phyloP scores from a whole-genome alignment of 2,113 vertebrate genomes.

The Tautogolabrus adspersus region DNA sequence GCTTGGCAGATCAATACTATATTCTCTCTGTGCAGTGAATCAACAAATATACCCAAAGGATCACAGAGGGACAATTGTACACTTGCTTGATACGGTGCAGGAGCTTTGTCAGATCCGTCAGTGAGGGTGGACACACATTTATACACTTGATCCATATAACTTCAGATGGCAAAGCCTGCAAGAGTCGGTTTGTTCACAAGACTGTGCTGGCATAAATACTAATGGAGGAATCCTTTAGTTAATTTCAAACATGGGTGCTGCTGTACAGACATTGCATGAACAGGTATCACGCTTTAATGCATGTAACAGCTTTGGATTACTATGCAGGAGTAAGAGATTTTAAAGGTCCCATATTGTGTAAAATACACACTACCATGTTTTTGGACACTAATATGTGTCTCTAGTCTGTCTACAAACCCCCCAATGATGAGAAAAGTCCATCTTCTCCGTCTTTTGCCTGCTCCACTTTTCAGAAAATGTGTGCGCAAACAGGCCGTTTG shows the following conservation, averaged over 20 bases:
- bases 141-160: neutral
- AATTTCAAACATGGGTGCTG: slow-evolving; percentile 13
- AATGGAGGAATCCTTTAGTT: slow-evolving; percentile 2
- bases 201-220: slow-evolving; percentile 15
- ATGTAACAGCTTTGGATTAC: slow-evolving; percentile 48
- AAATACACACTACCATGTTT: too few species aligned
- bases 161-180: slow-evolving; percentile 14
- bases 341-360: too few species aligned
- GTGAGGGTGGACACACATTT: slow-evolving; percentile 39
- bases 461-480: too few species aligned
- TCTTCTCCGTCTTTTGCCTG: too few species aligned
- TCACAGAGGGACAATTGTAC: slow-evolving; percentile 51
- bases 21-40: slow-evolving; percentile 66
- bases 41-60: slow-evolving; percentile 64
- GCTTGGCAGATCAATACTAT: slow-evolving; percentile 71
- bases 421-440: too few species aligned
- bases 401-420: too few species aligned
- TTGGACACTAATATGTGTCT: too few species aligned
- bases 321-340: neutral
- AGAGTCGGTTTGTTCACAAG: neutral
- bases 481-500: too few species aligned
- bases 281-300: slow-evolving; percentile 26
- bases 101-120: slow-evolving; percentile 32
- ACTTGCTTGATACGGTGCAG: slow-evolving; percentile 43
- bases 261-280: slow-evolving; percentile 8